Base-by-base conservation (phyloP, 2,888 invertebrate genomes). In the Micoletzkya japonica region DNA sequence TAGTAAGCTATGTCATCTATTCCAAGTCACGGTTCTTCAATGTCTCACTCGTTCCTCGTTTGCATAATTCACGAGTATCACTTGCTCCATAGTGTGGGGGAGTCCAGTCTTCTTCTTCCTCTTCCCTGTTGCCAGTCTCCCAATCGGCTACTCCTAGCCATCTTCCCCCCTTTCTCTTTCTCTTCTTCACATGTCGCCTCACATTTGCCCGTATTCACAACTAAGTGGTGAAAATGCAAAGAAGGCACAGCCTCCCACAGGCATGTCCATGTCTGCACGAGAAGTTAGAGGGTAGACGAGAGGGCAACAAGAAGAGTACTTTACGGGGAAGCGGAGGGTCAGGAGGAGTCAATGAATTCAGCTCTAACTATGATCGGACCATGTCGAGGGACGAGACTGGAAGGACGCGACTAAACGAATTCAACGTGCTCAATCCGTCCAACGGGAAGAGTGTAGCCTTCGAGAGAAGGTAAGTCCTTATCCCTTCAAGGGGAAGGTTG, bases 1-100 rank as follows among this genome's bases (percentile, higher is more conserved):
- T 81, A 78, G 81, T 81, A 39, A 74, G 80, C 73, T 52, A 56
- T 17, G n/a, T n/a, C 61, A 59, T 64, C n/a, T n/a, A n/a, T n/a
- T n/a, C n/a, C n/a, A n/a, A n/a, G n/a, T n/a, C n/a, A n/a, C n/a
- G n/a, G n/a, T n/a, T n/a, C n/a, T 28, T 59, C 26, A 7, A 20
- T 68, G 28, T 50, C 20, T 52, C 34, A 52, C 49, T 61, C 36
- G 14, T 26, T 30, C 32, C 36, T 20, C 44, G n/a, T 34, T 44
- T 44, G 44, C 44, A 20, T 44, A 10, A 14, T 10, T 44, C 20
- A 44, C 44, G 44, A 14, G 44, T 44, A 59, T 39, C 58, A 58
- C 34, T 58, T 58, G 36, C 24, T 58, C 59, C 17, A 37, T 39
- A 59, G 32, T 63, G 34, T 50, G 39, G 24, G 50, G 30, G n/a